phyloP scores from a whole-genome alignment of 1,140 invertebrate genomes.

The Euwallacea similis region DNA sequence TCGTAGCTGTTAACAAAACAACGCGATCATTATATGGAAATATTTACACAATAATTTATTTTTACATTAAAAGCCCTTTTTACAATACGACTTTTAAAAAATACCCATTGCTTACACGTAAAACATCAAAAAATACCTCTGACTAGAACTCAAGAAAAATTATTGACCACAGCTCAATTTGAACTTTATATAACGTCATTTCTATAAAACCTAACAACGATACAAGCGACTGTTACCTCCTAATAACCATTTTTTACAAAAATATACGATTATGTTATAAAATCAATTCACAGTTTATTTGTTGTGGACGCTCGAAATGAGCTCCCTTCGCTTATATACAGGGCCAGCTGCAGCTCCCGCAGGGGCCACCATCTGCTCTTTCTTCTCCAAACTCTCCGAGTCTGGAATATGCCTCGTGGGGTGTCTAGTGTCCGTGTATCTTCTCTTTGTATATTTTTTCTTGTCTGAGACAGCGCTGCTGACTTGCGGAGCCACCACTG shows the following conservation, averaged over 20 bases:
- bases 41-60: slow-evolving; percentile 20
- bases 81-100: slow-evolving; percentile 39
- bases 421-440: slow-evolving; percentile 65
- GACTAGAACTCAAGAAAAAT: neutral
- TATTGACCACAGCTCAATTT: no score
- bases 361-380: slow-evolving; percentile 39
- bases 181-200: no score
- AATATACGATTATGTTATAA: neutral
- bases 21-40: neutral
- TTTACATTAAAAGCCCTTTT: slow-evolving; percentile 42
- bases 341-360: slow-evolving; percentile 50
- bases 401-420: slow-evolving; percentile 64
- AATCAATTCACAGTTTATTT: slow-evolving; percentile 37
- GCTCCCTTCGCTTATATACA: slow-evolving; percentile 77
- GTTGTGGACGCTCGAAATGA: slow-evolving; percentile 73
- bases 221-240: no score
- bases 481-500: slow-evolving; percentile 50
- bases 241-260: no score
- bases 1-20: neutral
- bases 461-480: slow-evolving; percentile 45
- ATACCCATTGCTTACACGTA: slow-evolving; percentile 24
- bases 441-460: slow-evolving; percentile 65
- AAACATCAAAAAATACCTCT: slow-evolving; percentile 1
- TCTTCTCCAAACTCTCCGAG: slow-evolving; percentile 55
- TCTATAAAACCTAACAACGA: no score